These are phyloP conservation scores for Suncus etruscus DNA, from an alignment of 2,113 vertebrate genomes.

Conservation along the genomic window DNA sequence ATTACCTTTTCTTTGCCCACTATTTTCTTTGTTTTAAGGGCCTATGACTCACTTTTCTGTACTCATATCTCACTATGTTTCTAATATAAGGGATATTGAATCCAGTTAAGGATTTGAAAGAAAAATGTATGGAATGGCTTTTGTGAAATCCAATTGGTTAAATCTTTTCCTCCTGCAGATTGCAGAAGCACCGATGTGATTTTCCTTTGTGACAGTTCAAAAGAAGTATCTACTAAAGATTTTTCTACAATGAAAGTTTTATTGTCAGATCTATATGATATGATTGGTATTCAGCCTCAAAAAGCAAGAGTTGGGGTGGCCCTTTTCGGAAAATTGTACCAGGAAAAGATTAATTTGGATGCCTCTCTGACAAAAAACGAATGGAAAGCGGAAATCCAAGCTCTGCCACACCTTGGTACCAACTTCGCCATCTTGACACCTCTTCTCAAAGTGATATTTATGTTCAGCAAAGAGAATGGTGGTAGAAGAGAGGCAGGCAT, in stretches of 20 bases:
- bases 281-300: conserved; percentile 65
- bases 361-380: conserved; percentile 36
- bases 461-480: conserved; percentile 65
- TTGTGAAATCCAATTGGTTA: background rate
- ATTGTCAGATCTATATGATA: conserved; percentile 76
- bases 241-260: conserved; percentile 81
- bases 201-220: conserved; percentile 85
- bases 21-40: background rate
- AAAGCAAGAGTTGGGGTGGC: conserved; percentile 81
- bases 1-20: background rate
- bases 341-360: conserved; percentile 73
- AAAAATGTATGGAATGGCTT: background rate
- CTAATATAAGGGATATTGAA: conserved; percentile 43
- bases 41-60: background rate
- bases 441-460: conserved; percentile 60
- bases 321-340: conserved; percentile 76
- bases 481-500: conserved; percentile 78
- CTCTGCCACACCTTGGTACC: conserved; percentile 49
- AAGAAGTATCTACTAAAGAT: conserved; percentile 64
- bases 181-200: conserved; percentile 82
- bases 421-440: conserved; percentile 55
- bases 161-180: conserved; percentile 71
- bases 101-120: conserved; percentile 17
- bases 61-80: conserved; percentile 1
- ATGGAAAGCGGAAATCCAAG: conserved; percentile 69